These are phyloP conservation scores for Holothuria glaberrima DNA, from an alignment of 35 echinoderm and acorn worm genomes.

Conservation along the genomic window DNA sequence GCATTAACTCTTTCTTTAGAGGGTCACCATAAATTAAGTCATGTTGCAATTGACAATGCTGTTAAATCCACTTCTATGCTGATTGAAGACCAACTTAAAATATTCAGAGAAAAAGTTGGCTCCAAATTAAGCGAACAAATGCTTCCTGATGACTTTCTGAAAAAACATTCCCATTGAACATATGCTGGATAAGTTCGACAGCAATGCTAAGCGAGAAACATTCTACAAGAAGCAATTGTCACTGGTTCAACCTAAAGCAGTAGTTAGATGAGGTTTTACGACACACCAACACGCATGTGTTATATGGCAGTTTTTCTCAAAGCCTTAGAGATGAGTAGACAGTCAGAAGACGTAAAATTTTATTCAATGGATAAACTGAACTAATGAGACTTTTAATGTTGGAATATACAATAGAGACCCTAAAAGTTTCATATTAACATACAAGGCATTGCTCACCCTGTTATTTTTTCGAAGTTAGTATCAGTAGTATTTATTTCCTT, in stretches of 20 bases:
- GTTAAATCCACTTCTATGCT: background rate
- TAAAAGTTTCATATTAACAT: no score
- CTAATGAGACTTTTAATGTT: no score
- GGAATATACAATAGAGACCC: no score
- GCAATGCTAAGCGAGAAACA: background rate
- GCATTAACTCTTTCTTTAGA: constrained; percentile 22
- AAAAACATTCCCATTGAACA: constrained; percentile 1
- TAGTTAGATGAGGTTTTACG: no score
- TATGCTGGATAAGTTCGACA: background rate
- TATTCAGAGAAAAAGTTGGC: constrained; percentile 10
- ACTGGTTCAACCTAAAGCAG: constrained; percentile 30
- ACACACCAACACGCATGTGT: no score
- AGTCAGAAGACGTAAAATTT: no score
- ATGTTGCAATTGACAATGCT: background rate
- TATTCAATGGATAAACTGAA: no score
- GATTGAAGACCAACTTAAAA: background rate
- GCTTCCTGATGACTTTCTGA: constrained; percentile 21
- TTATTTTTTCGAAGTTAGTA: no score
- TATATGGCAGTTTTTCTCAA: no score
- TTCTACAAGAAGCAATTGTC: constrained; percentile 20
- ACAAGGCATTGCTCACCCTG: no score
- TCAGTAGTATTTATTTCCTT: no score
- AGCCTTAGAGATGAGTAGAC: no score
- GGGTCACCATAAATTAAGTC: background rate
- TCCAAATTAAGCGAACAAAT: background rate